Percentiles rank a stretch among this genome's conserved stretches.
Evolutionary conservation across 1,140 invertebrate genomes (phyloP).

Genomic region (Drosophila rufa): DNA sequence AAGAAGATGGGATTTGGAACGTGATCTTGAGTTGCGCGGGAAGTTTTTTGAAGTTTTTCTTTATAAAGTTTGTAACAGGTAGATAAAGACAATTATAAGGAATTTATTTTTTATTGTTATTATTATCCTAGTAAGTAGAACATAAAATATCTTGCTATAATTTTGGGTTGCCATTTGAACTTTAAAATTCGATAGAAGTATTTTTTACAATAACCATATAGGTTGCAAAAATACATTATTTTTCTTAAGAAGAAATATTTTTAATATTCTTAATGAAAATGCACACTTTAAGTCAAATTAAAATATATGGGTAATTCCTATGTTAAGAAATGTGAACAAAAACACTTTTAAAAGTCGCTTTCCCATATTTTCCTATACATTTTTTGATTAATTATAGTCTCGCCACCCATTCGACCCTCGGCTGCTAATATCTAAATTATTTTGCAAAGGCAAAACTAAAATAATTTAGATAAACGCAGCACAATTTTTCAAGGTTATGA

Average conservation of each 20-base stretch:
- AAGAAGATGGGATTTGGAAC: conserved; percentile 22
- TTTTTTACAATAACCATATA: no score
- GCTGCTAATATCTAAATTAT: conserved; percentile 33
- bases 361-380: neutral
- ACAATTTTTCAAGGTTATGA: conserved; percentile 41
- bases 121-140: neutral
- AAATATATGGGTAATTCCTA: neutral
- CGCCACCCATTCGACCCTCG: conserved; percentile 4
- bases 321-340: neutral
- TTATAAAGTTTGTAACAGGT: neutral
- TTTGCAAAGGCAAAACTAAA: neutral
- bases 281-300: no score
- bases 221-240: no score
- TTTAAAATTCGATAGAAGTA: no score
- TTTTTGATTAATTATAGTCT: neutral
- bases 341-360: neutral
- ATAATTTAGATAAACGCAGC: conserved; percentile 16
- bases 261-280: no score
- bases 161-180: neutral
- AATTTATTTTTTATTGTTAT: neutral
- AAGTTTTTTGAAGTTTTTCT: conserved; percentile 1
- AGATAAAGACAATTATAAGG: neutral
- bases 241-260: neutral
- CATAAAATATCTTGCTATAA: no score
- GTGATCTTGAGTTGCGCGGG: conserved; percentile 8